Evolutionary conservation across 37 sponge, comb jelly and placozoan species (phyloP).

Genomic region (Ianthella basta): DNA sequence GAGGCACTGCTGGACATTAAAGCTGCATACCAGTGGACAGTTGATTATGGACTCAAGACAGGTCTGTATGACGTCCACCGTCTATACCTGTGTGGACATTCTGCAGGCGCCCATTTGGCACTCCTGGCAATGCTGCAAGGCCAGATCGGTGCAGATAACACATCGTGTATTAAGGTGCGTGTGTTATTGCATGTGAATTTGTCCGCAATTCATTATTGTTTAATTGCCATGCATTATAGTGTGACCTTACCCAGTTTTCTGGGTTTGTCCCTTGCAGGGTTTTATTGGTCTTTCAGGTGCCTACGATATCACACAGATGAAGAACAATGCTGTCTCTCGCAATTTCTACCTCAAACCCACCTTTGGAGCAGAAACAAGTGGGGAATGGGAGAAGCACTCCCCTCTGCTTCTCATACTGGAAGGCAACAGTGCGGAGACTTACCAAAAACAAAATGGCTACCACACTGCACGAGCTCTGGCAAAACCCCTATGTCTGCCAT

Average conservation of each 20-base stretch:
- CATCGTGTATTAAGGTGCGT: no score
- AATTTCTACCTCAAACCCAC: constrained; percentile 21
- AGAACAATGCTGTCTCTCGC: not conserved
- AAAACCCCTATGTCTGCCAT: not conserved
- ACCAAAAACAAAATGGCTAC: not conserved
- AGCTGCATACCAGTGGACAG: not conserved
- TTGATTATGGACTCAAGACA: not conserved
- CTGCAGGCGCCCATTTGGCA: constrained; percentile 28
- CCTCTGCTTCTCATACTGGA: constrained; percentile 4
- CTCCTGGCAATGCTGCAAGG: not conserved
- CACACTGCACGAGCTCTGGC: not conserved
- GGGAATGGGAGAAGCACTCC: constrained; percentile 1
- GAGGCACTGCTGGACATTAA: not conserved
- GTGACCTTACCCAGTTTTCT: no score
- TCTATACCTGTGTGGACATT: constrained; percentile 31
- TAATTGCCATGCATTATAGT: no score
- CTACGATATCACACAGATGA: constrained; percentile 29
- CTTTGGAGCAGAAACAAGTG: not conserved
- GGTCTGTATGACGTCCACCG: not conserved
- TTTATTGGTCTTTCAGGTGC: constrained; percentile 24
- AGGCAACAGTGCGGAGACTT: no score
- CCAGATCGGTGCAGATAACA: no score
- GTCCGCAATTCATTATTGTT: no score
- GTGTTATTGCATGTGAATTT: no score
- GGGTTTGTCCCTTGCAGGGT: not conserved